Conservation (phyloP, 2,797 vertebrate genomes). For the Micromesistius poutassou region DNA sequence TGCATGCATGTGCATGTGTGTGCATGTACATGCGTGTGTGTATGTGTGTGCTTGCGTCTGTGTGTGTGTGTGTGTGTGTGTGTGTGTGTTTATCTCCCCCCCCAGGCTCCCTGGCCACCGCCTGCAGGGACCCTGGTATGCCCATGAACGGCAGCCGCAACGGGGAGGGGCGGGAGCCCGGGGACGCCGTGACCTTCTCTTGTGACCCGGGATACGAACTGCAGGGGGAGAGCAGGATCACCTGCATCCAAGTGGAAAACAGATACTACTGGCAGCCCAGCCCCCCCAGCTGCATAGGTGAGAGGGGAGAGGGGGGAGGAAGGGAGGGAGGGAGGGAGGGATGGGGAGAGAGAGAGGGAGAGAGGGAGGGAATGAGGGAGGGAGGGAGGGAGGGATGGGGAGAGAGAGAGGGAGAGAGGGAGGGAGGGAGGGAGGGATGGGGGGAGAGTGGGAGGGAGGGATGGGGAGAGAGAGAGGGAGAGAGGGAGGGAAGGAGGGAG, state of each 20-base stretch:
- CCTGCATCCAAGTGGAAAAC: slow-evolving; percentile 99
- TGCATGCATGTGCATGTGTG: background rate
- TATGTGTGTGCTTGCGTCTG: background rate
- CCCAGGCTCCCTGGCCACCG: slow-evolving; percentile 91
- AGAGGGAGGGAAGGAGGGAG: slow-evolving; percentile 20
- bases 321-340: slow-evolving; percentile 17
- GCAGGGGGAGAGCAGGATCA: slow-evolving; percentile 93
- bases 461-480: slow-evolving; percentile 7
- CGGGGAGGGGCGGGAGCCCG: slow-evolving; percentile 94
- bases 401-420: slow-evolving; percentile 25
- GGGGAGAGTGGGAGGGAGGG: background rate
- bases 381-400: slow-evolving; percentile 24
- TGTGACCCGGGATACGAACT: slow-evolving; percentile 97
- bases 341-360: slow-evolving; percentile 27
- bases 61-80: background rate
- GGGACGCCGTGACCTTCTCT: slow-evolving; percentile 90
- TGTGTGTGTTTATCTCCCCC: slow-evolving; percentile 17
- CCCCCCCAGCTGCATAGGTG: slow-evolving; percentile 95
- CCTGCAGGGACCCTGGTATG: slow-evolving; percentile 93
- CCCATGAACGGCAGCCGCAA: slow-evolving; percentile 97
- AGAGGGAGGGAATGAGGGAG: slow-evolving; percentile 22
- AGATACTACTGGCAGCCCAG: slow-evolving; percentile 98
- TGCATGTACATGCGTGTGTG: slow-evolving; percentile 3
- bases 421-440: slow-evolving; percentile 11
- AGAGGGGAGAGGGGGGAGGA: slow-evolving; percentile 16